These are phyloP conservation scores for Hypselothyrea guttata DNA, from an alignment of 2,888 invertebrate genomes.

Conservation along the genomic window DNA sequence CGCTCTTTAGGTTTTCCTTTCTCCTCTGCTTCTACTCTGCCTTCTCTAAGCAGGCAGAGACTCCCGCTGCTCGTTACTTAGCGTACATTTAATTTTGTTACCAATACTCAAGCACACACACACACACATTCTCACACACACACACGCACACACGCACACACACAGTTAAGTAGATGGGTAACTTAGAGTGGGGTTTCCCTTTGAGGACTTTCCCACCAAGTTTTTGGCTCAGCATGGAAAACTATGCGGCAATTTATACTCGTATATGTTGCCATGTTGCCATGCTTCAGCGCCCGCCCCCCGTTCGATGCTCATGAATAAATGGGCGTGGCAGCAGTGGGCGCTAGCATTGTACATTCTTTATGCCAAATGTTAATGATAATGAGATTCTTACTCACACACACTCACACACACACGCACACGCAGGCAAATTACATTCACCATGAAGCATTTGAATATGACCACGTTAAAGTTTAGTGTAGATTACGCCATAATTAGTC, in stretches of 20 bases:
- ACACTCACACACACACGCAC: not conserved
- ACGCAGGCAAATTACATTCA: conserved; percentile 3
- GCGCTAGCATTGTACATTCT: conserved; percentile 1
- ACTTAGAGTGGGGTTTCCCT: conserved; percentile 16
- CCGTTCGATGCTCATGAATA: conserved; percentile 41
- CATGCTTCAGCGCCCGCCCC: conserved; percentile 47
- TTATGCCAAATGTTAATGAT: conserved; percentile 42
- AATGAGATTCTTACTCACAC: conserved; percentile 39
- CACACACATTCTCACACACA: conserved; percentile 6
- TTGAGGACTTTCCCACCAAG: conserved; percentile 37
- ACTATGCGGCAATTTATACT: conserved; percentile 74
- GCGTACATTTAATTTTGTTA: conserved; percentile 74
- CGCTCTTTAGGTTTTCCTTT: not conserved
- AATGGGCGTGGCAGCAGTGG: conserved; percentile 21
- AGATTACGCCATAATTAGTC: too few species aligned
- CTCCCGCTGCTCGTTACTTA: conserved; percentile 64
- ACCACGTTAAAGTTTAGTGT: not conserved
- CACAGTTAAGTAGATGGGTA: conserved; percentile 22
- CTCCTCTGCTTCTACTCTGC: not conserved
- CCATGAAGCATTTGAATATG: conserved; percentile 7
- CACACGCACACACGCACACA: conserved; percentile 13
- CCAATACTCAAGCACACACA: conserved; percentile 42
- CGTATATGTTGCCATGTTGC: conserved; percentile 32
- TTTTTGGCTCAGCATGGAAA: conserved; percentile 59
- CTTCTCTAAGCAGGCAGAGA: not conserved